Conservation (phyloP, 1,140 invertebrate genomes). For the Drosophila ercepeae region DNA sequence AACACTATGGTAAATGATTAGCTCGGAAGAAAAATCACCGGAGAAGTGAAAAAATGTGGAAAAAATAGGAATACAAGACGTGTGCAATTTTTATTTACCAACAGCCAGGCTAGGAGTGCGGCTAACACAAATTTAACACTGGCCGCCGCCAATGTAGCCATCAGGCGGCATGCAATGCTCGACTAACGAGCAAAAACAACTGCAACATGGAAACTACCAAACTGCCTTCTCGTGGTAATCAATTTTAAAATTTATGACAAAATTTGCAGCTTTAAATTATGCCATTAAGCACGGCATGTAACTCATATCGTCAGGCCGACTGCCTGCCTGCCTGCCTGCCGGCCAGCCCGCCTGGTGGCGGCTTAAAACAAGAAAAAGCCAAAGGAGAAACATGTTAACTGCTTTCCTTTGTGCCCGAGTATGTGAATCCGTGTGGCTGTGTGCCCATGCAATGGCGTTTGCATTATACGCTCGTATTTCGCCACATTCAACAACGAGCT, state of each 20-base stretch:
- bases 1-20: conserved; percentile 46
- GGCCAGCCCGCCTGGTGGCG: conserved; percentile 52
- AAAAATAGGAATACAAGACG: conserved; percentile 29
- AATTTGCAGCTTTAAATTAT: conserved; percentile 84
- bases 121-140: conserved; percentile 79
- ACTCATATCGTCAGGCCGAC: conserved; percentile 81
- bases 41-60: background rate
- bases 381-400: conserved; percentile 80
- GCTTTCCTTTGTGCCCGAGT: conserved; percentile 58
- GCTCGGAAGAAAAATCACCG: conserved; percentile 34
- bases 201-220: conserved; percentile 58
- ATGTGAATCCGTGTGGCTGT: conserved; percentile 25
- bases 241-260: conserved; percentile 84
- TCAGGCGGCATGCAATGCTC: conserved; percentile 78
- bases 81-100: conserved; percentile 59
- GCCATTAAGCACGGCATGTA: conserved; percentile 84
- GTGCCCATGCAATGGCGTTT: conserved; percentile 76
- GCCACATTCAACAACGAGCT: conserved; percentile 80
- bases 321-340: conserved; percentile 13
- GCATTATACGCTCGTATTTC: conserved; percentile 82
- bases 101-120: conserved; percentile 25
- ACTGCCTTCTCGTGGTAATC: conserved; percentile 75
- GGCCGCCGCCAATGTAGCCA: conserved; percentile 76
- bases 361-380: conserved; percentile 79
- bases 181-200: conserved; percentile 77